phyloP scores from a whole-genome alignment of 1,140 invertebrate species.

The Phocides pigmalion region DNA sequence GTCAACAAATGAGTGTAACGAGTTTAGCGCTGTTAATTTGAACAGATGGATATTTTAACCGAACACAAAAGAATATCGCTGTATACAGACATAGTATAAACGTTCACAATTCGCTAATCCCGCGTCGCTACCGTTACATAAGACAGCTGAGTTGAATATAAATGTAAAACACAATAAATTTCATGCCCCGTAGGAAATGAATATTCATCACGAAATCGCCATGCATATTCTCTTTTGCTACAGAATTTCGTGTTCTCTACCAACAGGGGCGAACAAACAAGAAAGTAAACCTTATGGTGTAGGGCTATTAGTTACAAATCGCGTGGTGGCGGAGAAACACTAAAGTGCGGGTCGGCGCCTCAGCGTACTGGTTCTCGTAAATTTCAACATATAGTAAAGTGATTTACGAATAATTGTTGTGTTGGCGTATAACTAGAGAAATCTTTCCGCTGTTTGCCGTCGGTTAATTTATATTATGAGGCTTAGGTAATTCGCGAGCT shows the following conservation, averaged over 20 bases:
- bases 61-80: conserved; percentile 50
- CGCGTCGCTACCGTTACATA: conserved; percentile 81
- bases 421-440: conserved; percentile 84
- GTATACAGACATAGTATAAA: conserved; percentile 64
- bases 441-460: conserved; percentile 83
- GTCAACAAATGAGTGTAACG: conserved; percentile 8
- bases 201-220: conserved; percentile 84
- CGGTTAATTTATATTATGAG: conserved; percentile 83
- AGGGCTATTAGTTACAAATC: conserved; percentile 58
- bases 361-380: conserved; percentile 70
- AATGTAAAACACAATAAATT: conserved; percentile 84
- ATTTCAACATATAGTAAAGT: conserved; percentile 84
- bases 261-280: conserved; percentile 33
- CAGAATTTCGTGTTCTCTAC: conserved; percentile 71
- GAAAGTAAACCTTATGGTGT: conserved; percentile 67
- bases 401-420: conserved; percentile 84
- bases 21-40: conserved; percentile 36
- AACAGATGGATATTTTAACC: conserved; percentile 57
- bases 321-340: conserved; percentile 37
- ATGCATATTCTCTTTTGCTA: conserved; percentile 82
- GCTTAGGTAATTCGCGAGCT: conserved; percentile 82
- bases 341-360: conserved; percentile 63
- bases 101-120: conserved; percentile 80
- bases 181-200: conserved; percentile 84
- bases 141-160: conserved; percentile 82